Evolutionary conservation across 2,797 vertebrate genomes (phyloP).

Genomic region (Darevskia mixta): DNA sequence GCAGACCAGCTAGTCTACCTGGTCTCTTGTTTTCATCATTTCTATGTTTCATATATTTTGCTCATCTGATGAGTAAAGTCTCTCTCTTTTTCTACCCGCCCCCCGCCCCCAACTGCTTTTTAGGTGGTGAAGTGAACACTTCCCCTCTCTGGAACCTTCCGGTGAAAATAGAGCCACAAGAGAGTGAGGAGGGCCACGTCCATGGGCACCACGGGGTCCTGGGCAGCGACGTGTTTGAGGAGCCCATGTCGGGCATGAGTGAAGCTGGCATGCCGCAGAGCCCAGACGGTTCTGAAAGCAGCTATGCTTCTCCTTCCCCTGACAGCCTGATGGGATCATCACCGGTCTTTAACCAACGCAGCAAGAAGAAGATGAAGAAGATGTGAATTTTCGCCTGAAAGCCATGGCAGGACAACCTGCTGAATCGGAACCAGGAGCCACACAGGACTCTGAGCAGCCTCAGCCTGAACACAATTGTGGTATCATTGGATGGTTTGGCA

Average conservation of each 20-base stretch:
- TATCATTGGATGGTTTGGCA: slow-evolving; percentile 26
- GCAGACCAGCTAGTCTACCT: background rate
- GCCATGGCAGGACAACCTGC: background rate
- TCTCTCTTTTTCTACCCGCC: slow-evolving; percentile 28
- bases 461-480: background rate
- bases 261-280: slow-evolving; percentile 92
- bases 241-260: slow-evolving; percentile 98
- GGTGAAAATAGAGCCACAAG: slow-evolving; percentile 97
- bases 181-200: slow-evolving; percentile 88
- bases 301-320: slow-evolving; percentile 92
- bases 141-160: slow-evolving; percentile 95
- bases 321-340: slow-evolving; percentile 94
- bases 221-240: slow-evolving; percentile 94
- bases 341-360: slow-evolving; percentile 94
- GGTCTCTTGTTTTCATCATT: background rate
- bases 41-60: background rate
- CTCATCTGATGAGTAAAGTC: background rate
- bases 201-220: slow-evolving; percentile 85
- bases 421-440: background rate
- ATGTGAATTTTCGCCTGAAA: slow-evolving; percentile 79
- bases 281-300: slow-evolving; percentile 91
- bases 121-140: slow-evolving; percentile 87
- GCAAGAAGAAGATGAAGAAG: slow-evolving; percentile 93
- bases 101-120: too few species aligned
- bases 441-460: slow-evolving; percentile 14